Percentiles rank a stretch among this genome's conserved stretches.
phyloP scores from a whole-genome alignment of 2,888 invertebrate species.

The Drosophila mettleri region DNA sequence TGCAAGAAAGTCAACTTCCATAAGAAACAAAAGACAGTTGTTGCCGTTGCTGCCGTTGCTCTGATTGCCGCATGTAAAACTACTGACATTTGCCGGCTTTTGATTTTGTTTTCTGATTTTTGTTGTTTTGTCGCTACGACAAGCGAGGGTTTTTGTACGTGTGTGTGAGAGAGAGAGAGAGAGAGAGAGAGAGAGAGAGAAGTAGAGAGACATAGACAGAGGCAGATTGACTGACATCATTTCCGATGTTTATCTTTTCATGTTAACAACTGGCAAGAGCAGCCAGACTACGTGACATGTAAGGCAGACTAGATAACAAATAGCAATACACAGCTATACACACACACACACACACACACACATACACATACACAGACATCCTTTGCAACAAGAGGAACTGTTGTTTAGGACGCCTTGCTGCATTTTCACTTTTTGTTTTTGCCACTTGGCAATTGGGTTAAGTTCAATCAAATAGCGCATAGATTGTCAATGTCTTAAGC shows the following conservation, averaged over 20 bases:
- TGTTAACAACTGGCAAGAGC: conserved; percentile 68
- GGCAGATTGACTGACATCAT: conserved; percentile 78
- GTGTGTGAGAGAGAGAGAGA: conserved; percentile 6
- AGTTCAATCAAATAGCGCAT: conserved; percentile 38
- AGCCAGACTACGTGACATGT: conserved; percentile 40
- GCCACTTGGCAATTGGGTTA: conserved; percentile 38
- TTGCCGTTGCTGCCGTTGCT: conserved; percentile 33
- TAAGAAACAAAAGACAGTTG: conserved; percentile 54
- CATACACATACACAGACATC: conserved; percentile 3
- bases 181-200: not conserved
- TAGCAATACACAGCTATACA: conserved; percentile 10
- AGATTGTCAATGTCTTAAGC: conserved; percentile 28
- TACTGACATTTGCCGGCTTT: conserved; percentile 46
- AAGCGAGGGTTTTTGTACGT: too few species aligned
- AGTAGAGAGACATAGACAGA: conserved; percentile 2
- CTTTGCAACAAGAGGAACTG: conserved; percentile 11
- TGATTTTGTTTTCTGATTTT: conserved; percentile 46
- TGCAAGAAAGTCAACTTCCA: conserved; percentile 28
- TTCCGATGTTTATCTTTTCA: conserved; percentile 79
- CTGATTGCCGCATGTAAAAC: conserved; percentile 62
- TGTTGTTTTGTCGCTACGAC: conserved; percentile 21
- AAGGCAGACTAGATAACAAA: conserved; percentile 30
- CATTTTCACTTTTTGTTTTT: conserved; percentile 37
- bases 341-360: not conserved
- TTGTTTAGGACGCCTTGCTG: not conserved